Evolutionary conservation across 2,113 vertebrate genomes (phyloP), one percentile per base, ranked within the genome.

Genomic region (Rhynchopsitta pachyrhyncha): DNA sequence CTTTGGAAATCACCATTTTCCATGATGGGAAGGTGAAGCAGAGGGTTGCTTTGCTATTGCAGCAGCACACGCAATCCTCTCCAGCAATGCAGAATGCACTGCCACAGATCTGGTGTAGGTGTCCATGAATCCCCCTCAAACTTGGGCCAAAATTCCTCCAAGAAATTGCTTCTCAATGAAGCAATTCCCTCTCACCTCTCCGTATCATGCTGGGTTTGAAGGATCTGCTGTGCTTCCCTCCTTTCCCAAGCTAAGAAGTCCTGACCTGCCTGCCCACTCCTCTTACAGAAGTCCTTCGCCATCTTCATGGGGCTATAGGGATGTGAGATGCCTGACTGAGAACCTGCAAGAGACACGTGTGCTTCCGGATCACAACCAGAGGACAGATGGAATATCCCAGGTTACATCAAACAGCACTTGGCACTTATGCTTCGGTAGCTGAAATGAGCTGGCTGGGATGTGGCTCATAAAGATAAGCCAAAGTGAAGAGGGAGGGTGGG

Each of bases 241-340:
- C 27, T 78, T 63, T 50, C 33, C 37, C 35, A 60, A 42, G 29
- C 39, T 55, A 33, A 42, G 73, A 29, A 37, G 8, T 47, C 63
- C 55, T 47, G 28, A 18, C 25, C 42, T 59, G 24, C 25, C 18
- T 31, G 31, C 50, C 23, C 31, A 14, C 12, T 23, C 31, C 42
- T 69, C 69, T 64, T 14, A 19, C 6, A 77, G 24, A 59, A 68
- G 4, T 50, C 35, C 63, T 86, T 71, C 46, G 17, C 28, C 42
- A 15, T 63, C 47, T 27, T 44, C 62, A 70, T 0, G 0, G 27
- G 14, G 42, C 52, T 24, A 5, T 3, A 6, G 11, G 23, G 23
- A 35, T 37, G 25, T 3, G 17, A 47, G 33, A 22, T 23, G 19
- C 25, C 69, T 44, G 62, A 13, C 7, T 35, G 57, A 50, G 41